Base-by-base conservation (phyloP, 2,888 invertebrate species). In the Andricus quercusramuli region DNA sequence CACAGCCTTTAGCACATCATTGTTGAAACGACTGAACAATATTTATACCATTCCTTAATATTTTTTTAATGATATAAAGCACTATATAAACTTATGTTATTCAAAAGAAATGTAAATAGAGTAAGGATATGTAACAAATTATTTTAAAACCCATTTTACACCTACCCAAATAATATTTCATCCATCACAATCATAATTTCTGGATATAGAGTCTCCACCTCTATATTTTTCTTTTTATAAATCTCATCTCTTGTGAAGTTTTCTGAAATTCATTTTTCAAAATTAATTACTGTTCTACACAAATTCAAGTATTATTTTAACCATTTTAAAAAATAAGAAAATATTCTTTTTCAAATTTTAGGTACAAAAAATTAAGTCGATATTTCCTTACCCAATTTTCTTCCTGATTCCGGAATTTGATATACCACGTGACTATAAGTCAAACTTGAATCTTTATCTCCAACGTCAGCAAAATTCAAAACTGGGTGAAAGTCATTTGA, bases 101-200 rank as follows among this genome's bases (percentile, higher is more conserved):
- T n/a, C 11, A n/a, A 56, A n/a, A 3, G 9, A 9, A n/a, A 51
- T 20, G 17, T 56, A n/a, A 17, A 17, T 4, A 47, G 15, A 15
- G 47, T 47, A 56, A n/a, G 11, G 3, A 59, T 9, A 22, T 8
- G 8, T 22, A 22, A 22, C 11, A 11, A 11, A n/a, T 22, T 22
- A 59, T 59, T 59, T 22, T 2, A 3, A 11, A 11, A 8, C 3
- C 1, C 11, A 22, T n/a, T 59, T 64, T 6, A 2, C 6, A 64
- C 64, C 15, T 17, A 74, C 70, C 74, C 20, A 15, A 74, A 56
- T 56, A 74, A 32, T 51, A 74, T 74, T 74, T 74, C 74, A 51
- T 74, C 74, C 74, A 74, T 74, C 3, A 74, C 20, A n/a, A 74
- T 56, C 56, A 74, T 74, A 32, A 74, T 74, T 74, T 56, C 74